These are phyloP conservation scores for Serripes groenlandicus DNA, from an alignment of 2,888 invertebrate species.

Conservation along the genomic window DNA sequence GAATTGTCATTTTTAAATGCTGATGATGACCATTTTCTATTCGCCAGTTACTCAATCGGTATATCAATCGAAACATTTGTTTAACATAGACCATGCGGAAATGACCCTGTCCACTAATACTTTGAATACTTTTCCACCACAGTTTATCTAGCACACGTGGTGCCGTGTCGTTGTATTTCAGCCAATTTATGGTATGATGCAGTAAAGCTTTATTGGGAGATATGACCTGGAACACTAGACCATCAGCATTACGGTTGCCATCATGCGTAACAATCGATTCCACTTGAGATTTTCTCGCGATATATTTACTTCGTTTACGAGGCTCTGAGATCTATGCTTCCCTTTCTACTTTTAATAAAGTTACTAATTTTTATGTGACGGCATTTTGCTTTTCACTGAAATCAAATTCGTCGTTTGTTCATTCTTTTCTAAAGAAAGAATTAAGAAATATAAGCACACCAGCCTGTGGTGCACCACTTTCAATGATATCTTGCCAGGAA, in stretches of 20 bases:
- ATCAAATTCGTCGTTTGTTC: background rate
- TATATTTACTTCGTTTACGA: slow-evolving; percentile 14
- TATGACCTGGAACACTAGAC: background rate
- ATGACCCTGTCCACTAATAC: slow-evolving; percentile 1
- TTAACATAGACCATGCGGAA: background rate
- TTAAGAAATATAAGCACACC: slow-evolving; percentile 15
- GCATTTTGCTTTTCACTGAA: slow-evolving; percentile 11
- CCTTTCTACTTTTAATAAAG: slow-evolving; percentile 11
- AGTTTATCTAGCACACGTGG: background rate
- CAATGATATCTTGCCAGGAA: slow-evolving; percentile 28
- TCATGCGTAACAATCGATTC: background rate
- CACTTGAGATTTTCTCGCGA: background rate
- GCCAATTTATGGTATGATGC: slow-evolving; percentile 27
- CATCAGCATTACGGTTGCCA: too few species aligned
- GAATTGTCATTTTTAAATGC: too few species aligned
- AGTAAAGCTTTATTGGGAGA: background rate
- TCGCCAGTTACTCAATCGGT: slow-evolving; percentile 19
- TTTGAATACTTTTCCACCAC: slow-evolving; percentile 12
- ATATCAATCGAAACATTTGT: slow-evolving; percentile 15
- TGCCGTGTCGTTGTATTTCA: background rate
- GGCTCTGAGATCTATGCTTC: background rate
- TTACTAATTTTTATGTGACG: slow-evolving; percentile 7
- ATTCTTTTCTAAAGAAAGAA: slow-evolving; percentile 26
- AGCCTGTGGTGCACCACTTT: background rate
- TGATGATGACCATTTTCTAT: too few species aligned